Base-by-base conservation (phyloP, 2,797 vertebrate genomes). In the Picus viridis region DNA sequence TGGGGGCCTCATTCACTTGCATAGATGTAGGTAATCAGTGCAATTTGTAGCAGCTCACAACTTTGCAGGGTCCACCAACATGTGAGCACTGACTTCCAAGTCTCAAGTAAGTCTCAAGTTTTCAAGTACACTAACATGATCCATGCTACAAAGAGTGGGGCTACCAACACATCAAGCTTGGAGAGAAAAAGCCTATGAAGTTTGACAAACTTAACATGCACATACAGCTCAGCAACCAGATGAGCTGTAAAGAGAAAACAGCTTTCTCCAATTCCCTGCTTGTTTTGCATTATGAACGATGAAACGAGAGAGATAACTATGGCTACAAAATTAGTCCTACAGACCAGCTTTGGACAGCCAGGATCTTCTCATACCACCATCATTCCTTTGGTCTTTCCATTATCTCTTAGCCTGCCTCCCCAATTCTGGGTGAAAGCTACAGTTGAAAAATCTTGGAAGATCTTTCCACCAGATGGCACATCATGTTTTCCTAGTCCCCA, bases 11-110 rank as follows among this genome's bases (percentile, higher is more conserved):
- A 20, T n/a, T 71, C 51, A 18, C 7, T 24, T 69, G 36, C 41
- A 39, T 6, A 54, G 8, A 45, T 2, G 3, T 0, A 49, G 59
- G 39, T 24, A 78, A 23, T 4, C 32, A 47, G 29, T 13, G 24
- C 0, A 0, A 68, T 20, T 3, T 36, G 51, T 3, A 62, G 59
- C 24, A 78, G 47, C 20, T 14, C 36, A 39, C 4, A 74, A 54
- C 43, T 59, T 43, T 18, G 12, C 32, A 47, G 20, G 7, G 14
- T 39, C 22, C 54, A 57, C 30, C 2, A 2, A 10, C 14, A 15
- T 0, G 9, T 26, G 4, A 49, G 23, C 64, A 62, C 26, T 1
- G 0, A 34, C 30, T 89, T 24, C 61, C 11, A 45, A 84, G 39
- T 41, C 16, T 49, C 16, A 54, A 23, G 23, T 32, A 81, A 81